Evolutionary conservation across 2,113 vertebrate species (phyloP).

Genomic region (Melanerpes aurifrons): DNA sequence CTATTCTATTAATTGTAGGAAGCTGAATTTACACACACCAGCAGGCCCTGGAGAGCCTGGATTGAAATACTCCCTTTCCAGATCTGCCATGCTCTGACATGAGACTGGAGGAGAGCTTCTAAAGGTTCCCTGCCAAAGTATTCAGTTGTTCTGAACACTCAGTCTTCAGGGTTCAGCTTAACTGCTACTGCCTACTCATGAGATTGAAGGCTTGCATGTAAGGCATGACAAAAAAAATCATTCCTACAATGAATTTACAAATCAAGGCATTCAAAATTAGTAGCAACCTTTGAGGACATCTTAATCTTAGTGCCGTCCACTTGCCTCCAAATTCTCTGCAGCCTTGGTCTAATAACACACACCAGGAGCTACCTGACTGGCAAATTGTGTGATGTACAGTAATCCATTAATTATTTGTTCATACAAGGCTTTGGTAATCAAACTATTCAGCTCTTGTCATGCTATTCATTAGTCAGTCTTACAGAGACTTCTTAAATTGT

Average conservation of each 20-base stretch:
- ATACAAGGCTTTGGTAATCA: not conserved
- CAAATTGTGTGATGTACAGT: not conserved
- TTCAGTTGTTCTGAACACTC: not conserved
- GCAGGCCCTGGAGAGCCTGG: not conserved
- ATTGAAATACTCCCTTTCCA: not conserved
- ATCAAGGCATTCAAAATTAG: not conserved
- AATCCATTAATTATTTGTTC: not conserved
- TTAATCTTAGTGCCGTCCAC: not conserved
- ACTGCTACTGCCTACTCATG: not conserved
- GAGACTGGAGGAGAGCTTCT: fast-evolving
- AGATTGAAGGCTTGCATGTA: not conserved
- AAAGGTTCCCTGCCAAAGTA: not conserved
- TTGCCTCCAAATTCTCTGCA: not conserved
- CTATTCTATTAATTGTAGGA: not conserved
- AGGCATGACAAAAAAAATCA: not conserved
- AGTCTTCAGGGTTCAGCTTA: not conserved
- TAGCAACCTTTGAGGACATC: not conserved
- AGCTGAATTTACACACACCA: not conserved
- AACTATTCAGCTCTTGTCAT: not conserved
- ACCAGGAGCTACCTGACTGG: not conserved
- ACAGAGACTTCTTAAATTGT: not conserved
- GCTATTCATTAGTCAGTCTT: not conserved
- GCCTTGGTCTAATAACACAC: not conserved
- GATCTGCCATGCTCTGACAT: not conserved
- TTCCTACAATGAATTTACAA: not conserved